These are phyloP conservation scores for Seriola dumerili DNA, from an alignment of 2,113 vertebrate genomes.

Conservation along the genomic window DNA sequence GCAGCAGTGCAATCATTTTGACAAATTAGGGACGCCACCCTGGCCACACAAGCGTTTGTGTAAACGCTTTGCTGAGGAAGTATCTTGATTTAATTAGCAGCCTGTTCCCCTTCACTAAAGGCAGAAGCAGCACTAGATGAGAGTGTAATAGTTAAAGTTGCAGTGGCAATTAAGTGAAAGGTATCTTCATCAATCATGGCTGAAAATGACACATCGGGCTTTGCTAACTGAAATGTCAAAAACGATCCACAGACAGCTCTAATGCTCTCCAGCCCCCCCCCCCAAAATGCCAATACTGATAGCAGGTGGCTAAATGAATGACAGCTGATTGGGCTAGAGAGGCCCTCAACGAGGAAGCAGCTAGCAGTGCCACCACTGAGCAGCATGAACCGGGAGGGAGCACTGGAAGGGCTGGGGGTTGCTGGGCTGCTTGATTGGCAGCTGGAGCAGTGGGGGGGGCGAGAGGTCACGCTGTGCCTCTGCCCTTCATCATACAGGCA, in stretches of 20 bases:
- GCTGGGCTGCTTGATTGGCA: conserved; percentile 67
- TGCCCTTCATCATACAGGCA: conserved; percentile 73
- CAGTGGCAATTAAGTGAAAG: background rate
- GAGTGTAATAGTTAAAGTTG: conserved; percentile 7
- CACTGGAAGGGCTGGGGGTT: background rate
- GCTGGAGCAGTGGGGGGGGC: conserved; percentile 50
- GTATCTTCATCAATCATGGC: background rate
- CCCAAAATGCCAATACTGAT: conserved; percentile 43
- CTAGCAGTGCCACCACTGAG: conserved; percentile 20
- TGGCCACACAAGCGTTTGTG: conserved; percentile 5
- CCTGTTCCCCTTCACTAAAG: conserved; percentile 18
- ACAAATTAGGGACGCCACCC: conserved; percentile 2
- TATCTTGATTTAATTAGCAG: conserved; percentile 17
- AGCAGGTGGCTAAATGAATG: conserved; percentile 45
- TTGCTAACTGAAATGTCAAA: conserved; percentile 47
- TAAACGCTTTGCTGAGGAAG: background rate
- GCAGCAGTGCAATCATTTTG: background rate
- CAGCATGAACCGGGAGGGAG: conserved; percentile 8
- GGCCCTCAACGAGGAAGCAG: conserved; percentile 33
- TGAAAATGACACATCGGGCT: conserved; percentile 25
- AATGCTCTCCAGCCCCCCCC: background rate
- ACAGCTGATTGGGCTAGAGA: conserved; percentile 26
- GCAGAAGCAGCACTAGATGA: background rate
- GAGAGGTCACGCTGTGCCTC: conserved; percentile 68
- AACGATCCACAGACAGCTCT: conserved; percentile 17